These are phyloP conservation scores for Acromyrmex echinatior DNA, from an alignment of 1,140 invertebrate genomes.

Conservation along the genomic window DNA sequence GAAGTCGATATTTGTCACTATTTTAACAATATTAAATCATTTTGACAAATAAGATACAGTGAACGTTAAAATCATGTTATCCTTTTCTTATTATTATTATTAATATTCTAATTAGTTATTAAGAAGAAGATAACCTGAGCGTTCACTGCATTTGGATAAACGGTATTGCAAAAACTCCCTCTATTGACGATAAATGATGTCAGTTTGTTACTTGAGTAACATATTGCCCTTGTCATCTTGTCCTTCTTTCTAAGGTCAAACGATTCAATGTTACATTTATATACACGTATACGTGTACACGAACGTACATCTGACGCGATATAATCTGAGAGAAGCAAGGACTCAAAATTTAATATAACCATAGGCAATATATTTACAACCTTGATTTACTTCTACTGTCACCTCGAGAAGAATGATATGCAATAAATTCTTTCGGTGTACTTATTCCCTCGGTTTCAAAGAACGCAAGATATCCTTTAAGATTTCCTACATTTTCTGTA, in stretches of 20 bases:
- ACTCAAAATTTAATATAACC: not conserved
- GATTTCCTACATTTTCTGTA: not conserved
- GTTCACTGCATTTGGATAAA: too few species aligned
- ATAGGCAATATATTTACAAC: not conserved
- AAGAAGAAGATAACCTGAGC: too few species aligned
- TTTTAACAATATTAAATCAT: too few species aligned
- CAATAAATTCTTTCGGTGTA: slow-evolving; percentile 10
- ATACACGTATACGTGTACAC: not conserved
- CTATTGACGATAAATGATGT: too few species aligned
- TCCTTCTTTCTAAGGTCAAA: not conserved
- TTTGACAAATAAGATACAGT: too few species aligned
- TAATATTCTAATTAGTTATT: too few species aligned
- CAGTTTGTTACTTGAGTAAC: too few species aligned
- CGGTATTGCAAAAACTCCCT: too few species aligned
- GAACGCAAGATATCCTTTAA: not conserved
- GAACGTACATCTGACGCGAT: not conserved
- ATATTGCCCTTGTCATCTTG: too few species aligned
- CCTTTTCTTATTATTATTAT: too few species aligned
- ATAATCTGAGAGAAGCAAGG: not conserved
- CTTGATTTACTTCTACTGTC: not conserved
- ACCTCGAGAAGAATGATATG: not conserved
- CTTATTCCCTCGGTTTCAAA: not conserved
- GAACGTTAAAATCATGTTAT: too few species aligned
- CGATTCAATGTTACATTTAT: not conserved
- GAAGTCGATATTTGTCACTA: too few species aligned